These are phyloP conservation scores for Halcyon chelicuti DNA, from an alignment of 2,797 vertebrate genomes.

Conservation along the genomic window DNA sequence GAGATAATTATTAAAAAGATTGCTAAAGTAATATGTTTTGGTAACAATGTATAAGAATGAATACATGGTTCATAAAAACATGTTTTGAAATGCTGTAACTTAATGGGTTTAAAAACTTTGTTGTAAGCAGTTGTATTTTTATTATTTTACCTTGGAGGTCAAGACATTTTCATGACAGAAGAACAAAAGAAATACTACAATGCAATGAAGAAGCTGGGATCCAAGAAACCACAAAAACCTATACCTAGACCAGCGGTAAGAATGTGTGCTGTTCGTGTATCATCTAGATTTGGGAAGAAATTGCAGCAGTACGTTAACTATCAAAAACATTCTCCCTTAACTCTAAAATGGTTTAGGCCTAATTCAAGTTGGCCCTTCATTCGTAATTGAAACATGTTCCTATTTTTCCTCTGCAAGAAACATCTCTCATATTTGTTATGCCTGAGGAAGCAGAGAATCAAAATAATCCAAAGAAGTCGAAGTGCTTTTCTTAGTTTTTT, in stretches of 20 bases:
- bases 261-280: not conserved
- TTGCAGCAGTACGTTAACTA: not conserved
- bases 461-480: not conserved
- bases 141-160: slow-evolving; percentile 95
- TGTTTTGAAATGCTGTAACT: not conserved
- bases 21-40: not conserved
- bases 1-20: not conserved
- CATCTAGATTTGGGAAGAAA: not conserved
- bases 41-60: not conserved
- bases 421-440: not conserved
- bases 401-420: not conserved
- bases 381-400: not conserved
- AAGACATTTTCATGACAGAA: slow-evolving; percentile 99
- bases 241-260: slow-evolving; percentile 93
- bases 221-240: slow-evolving; percentile 98
- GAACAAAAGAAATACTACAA: slow-evolving; percentile 99
- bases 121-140: slow-evolving; percentile 76
- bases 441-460: not conserved
- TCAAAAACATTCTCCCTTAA: not conserved
- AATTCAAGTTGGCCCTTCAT: not conserved
- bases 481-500: not conserved
- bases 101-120: slow-evolving; percentile 22
- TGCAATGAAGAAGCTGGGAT: slow-evolving; percentile 98
- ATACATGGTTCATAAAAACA: not conserved
- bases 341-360: not conserved